Conservation (phyloP, 2,113 vertebrate species). For the Chrysemys picta region DNA sequence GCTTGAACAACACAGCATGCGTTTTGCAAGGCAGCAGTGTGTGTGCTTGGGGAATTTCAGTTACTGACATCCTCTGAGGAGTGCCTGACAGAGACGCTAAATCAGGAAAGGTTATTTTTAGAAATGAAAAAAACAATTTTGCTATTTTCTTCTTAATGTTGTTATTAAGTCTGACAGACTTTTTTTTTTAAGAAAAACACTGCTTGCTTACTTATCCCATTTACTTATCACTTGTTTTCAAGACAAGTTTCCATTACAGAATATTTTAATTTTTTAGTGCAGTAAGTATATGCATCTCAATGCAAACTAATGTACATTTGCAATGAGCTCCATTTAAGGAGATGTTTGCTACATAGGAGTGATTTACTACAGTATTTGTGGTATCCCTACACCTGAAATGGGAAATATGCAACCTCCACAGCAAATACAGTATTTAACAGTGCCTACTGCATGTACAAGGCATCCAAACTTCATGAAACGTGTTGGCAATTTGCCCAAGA, state of each 20-base stretch:
- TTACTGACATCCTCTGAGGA: conserved; percentile 16
- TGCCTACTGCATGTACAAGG: background rate
- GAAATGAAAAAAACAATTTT: conserved; percentile 21
- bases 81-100: background rate
- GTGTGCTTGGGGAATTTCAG: conserved; percentile 22
- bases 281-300: background rate
- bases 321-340: background rate
- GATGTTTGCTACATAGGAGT: background rate
- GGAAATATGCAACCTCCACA: background rate
- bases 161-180: background rate
- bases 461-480: background rate
- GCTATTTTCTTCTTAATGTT: conserved; percentile 14
- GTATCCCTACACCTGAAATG: accelerated
- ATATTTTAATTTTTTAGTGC: background rate
- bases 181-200: background rate
- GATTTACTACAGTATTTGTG: accelerated
- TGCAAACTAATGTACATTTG: background rate
- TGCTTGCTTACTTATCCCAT: background rate
- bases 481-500: background rate
- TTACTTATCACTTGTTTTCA: background rate
- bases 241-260: background rate
- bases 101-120: conserved; percentile 49
- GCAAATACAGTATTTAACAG: accelerated
- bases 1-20: background rate
- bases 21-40: background rate